A percentile compares a stretch with the other conserved stretches of the same genome.
Evolutionary conservation across 2,797 vertebrate genomes (phyloP).

Genomic region (Gymnothorax reevesii): DNA sequence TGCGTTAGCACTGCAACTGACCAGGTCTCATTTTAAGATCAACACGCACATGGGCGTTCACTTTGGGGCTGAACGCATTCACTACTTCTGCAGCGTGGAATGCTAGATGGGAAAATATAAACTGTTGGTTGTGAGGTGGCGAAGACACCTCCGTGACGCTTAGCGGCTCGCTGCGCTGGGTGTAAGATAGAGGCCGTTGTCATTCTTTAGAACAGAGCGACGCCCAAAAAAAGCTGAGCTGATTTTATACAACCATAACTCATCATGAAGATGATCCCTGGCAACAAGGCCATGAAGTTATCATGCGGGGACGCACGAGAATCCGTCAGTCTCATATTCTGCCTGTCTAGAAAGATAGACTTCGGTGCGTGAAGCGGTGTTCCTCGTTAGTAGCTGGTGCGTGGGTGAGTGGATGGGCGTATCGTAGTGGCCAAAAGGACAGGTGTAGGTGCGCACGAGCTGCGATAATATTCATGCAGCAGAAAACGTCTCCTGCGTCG

Average conservation of each 20-base stretch:
- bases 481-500: neutral
- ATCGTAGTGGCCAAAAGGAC: neutral
- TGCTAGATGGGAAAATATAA: no score
- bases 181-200: no score
- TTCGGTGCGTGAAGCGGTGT: neutral
- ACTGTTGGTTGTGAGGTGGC: no score
- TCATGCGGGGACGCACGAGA: neutral
- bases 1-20: no score
- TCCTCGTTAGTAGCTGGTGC: neutral
- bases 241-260: neutral
- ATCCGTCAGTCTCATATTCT: neutral
- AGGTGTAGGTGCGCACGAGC: neutral
- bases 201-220: neutral
- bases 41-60: no score
- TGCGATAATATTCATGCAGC: neutral
- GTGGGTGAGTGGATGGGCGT: slow-evolving; percentile 10
- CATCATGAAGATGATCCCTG: neutral
- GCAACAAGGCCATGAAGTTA: neutral
- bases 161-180: no score
- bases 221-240: neutral
- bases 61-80: no score
- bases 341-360: neutral
- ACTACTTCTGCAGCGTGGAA: no score
- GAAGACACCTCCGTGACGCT: no score
- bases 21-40: no score